These are phyloP conservation scores for Myrmophylax atrothorax DNA, from an alignment of 2,113 vertebrate genomes.

Conservation along the genomic window DNA sequence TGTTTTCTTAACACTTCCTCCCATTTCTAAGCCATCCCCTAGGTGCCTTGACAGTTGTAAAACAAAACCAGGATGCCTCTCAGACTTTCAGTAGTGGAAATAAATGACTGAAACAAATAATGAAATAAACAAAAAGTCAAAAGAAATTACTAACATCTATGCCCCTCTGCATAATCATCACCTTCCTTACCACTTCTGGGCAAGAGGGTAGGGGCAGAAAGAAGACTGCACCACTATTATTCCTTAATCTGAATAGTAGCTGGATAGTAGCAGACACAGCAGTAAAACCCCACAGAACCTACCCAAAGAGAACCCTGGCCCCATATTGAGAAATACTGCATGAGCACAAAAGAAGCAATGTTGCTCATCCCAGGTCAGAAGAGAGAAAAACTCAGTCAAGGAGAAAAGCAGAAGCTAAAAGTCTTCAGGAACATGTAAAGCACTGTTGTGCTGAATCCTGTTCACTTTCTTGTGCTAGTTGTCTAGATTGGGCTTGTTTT, in stretches of 20 bases:
- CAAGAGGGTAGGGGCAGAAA: neutral
- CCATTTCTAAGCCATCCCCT: neutral
- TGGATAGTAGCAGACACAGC: neutral
- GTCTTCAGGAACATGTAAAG: neutral
- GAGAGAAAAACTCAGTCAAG: neutral
- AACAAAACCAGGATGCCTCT: neutral
- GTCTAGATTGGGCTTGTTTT: neutral
- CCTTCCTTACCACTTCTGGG: neutral
- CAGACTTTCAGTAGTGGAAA: neutral
- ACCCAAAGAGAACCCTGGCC: neutral
- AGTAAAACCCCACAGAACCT: neutral
- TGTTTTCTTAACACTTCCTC: neutral
- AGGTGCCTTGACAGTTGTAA: neutral
- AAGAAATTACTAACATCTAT: neutral
- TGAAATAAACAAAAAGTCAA: neutral
- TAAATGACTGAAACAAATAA: neutral
- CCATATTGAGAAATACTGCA: neutral
- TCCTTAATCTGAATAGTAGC: neutral
- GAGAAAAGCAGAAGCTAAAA: neutral
- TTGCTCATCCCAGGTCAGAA: neutral
- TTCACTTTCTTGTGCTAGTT: neutral
- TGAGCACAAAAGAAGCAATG: neutral
- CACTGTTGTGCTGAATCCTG: neutral
- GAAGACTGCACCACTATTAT: neutral
- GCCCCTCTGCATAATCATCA: neutral